phyloP scores from a whole-genome alignment of 2,113 vertebrate genomes.

The Cercocebus atys region DNA sequence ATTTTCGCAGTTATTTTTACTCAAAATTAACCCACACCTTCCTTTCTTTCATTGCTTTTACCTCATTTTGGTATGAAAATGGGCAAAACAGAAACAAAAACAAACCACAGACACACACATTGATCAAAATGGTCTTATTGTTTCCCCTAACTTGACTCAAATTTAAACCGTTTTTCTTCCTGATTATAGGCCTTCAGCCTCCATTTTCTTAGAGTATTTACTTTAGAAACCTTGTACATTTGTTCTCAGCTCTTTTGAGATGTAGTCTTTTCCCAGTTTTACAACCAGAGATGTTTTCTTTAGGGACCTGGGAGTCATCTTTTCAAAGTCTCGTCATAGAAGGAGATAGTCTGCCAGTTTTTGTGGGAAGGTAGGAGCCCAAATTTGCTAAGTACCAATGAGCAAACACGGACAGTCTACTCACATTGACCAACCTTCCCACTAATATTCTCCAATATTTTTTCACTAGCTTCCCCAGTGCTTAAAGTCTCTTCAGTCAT shows the following conservation, averaged over 20 bases:
- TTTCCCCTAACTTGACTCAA: neutral
- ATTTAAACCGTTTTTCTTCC: neutral
- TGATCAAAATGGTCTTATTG: neutral
- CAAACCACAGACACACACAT: neutral
- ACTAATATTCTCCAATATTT: neutral
- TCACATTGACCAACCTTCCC: neutral
- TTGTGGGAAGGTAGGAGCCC: neutral
- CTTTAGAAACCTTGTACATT: slow-evolving; percentile 16
- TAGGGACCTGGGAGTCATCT: neutral
- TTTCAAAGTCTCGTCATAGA: neutral
- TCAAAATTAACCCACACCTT: neutral
- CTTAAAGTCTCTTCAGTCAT: neutral
- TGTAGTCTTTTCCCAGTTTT: neutral
- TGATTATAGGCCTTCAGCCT: neutral
- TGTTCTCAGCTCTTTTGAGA: neutral
- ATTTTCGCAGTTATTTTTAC: neutral
- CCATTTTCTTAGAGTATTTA: neutral
- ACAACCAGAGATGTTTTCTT: neutral
- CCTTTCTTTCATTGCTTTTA: neutral
- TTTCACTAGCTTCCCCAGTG: neutral
- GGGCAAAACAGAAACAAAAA: neutral
- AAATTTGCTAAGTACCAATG: neutral
- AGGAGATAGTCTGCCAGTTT: neutral
- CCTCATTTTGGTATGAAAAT: neutral
- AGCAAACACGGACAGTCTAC: neutral